Evolutionary conservation across 2,113 vertebrate species (phyloP).

Genomic region (Gorsachius goisagi): DNA sequence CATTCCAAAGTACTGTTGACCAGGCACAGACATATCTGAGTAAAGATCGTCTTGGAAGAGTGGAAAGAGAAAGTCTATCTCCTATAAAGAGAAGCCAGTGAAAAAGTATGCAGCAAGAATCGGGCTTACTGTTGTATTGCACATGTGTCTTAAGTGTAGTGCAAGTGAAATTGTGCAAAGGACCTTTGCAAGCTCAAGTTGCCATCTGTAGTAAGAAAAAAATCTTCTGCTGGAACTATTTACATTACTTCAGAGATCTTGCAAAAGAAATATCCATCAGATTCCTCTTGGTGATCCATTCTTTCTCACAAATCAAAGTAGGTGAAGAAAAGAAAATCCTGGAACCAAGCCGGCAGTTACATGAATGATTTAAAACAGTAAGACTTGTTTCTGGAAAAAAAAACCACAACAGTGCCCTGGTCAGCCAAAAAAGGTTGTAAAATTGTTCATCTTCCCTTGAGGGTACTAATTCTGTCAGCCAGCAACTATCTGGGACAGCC

Average conservation of each 20-base stretch:
- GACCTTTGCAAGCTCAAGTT: neutral
- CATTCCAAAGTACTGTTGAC: neutral
- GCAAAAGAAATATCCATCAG: neutral
- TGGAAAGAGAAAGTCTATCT: neutral
- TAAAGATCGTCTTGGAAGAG: neutral
- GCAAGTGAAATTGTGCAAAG: neutral
- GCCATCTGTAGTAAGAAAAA: neutral
- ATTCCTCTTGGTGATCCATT: neutral
- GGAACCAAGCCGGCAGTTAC: neutral
- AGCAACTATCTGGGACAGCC: neutral
- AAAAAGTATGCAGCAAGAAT: neutral
- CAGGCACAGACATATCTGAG: neutral
- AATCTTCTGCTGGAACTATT: neutral
- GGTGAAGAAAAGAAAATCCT: neutral
- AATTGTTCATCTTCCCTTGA: constrained; percentile 19
- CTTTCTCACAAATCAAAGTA: neutral
- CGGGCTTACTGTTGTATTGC: neutral
- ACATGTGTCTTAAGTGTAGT: neutral
- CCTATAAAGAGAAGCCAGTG: neutral
- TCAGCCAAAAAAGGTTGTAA: constrained; percentile 48
- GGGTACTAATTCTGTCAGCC: neutral
- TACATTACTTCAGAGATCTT: neutral
- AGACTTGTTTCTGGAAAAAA: neutral
- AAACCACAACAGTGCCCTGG: neutral
- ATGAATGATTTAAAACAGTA: constrained; percentile 17